phyloP scores from a whole-genome alignment of 2,113 vertebrate genomes.

The Patagioenas fasciata region DNA sequence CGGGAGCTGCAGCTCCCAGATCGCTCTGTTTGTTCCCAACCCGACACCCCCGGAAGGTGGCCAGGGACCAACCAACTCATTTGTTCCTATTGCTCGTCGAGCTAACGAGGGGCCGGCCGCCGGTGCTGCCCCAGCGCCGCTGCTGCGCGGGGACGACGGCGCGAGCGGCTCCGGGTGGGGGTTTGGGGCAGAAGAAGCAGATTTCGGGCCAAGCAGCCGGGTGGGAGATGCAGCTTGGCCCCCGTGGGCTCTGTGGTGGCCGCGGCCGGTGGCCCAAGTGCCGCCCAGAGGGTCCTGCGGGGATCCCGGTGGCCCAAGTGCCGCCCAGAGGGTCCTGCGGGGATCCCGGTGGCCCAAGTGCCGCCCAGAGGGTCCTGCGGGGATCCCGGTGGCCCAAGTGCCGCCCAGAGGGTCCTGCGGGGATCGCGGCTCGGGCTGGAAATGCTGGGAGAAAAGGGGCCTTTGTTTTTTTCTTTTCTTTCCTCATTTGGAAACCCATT shows the following conservation, averaged over 20 bases:
- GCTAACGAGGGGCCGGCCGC: no score
- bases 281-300: neutral
- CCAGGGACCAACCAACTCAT: no score
- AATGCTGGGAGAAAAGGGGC: neutral
- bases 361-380: no score
- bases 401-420: no score
- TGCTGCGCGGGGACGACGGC: no score
- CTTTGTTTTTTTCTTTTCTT: neutral
- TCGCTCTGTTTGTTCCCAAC: no score
- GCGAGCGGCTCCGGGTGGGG: neutral
- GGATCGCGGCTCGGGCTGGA: neutral
- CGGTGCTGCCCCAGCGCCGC: no score
- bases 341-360: no score
- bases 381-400: no score
- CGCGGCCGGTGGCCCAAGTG: neutral
- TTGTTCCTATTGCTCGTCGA: no score
- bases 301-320: neutral
- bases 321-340: neutral
- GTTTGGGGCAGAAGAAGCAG: rapidly evolving
- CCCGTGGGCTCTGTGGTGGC: neutral
- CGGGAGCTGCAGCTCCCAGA: no score
- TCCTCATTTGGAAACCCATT: neutral
- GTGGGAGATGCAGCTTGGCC: neutral
- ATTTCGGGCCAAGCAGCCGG: neutral
- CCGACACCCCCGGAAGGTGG: no score